phyloP scores from a whole-genome alignment of 2,113 vertebrate genomes.

The Thamnophis sirtalis region DNA sequence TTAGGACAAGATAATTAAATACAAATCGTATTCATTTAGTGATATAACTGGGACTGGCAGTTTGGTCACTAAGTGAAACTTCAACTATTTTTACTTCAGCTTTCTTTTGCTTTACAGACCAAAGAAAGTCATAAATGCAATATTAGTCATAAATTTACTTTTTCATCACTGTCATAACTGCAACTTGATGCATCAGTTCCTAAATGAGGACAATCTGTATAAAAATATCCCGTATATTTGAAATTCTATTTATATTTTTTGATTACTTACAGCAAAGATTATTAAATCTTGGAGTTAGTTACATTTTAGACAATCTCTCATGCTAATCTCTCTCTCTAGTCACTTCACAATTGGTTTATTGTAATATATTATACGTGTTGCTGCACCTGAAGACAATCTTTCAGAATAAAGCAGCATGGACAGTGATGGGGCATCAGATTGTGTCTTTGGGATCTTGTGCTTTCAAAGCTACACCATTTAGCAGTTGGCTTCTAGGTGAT shows the following conservation, averaged over 20 bases:
- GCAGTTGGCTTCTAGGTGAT: not conserved
- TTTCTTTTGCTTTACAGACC: not conserved
- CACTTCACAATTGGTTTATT: not conserved
- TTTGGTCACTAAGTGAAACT: not conserved
- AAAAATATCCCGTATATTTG: constrained; percentile 11
- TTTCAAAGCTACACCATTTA: not conserved
- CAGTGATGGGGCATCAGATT: not conserved
- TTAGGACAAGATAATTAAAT: not conserved
- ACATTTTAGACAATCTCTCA: constrained; percentile 47
- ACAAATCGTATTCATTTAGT: not conserved
- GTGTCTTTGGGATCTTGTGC: not conserved
- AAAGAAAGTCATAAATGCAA: not conserved
- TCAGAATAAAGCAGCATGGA: not conserved
- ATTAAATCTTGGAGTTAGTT: constrained; percentile 58
- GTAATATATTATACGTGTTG: not conserved
- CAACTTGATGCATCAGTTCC: not conserved
- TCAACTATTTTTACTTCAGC: not conserved
- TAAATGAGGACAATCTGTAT: not conserved
- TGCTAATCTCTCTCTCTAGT: no score
- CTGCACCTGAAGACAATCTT: not conserved
- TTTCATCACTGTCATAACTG: not conserved
- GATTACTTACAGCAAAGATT: constrained; percentile 48
- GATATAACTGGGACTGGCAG: not conserved
- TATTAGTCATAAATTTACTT: not conserved
- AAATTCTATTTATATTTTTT: constrained; percentile 22